Percentiles rank a stretch among this genome's conserved stretches.
phyloP scores from a whole-genome alignment of 2,888 invertebrate genomes.

The Drosophila diplacantha region DNA sequence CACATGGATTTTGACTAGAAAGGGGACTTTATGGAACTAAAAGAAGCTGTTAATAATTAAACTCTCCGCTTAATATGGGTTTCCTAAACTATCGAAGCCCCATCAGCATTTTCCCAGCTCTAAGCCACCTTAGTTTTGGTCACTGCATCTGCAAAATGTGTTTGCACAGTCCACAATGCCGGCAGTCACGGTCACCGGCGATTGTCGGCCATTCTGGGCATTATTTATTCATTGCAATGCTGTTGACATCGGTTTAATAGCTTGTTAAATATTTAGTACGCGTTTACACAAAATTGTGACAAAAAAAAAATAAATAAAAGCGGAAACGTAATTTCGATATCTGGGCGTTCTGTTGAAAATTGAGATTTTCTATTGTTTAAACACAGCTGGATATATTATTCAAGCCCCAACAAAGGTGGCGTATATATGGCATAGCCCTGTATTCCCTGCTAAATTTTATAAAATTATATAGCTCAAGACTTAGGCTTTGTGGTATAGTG shows the following conservation, averaged over 20 bases:
- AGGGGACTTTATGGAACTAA: background rate
- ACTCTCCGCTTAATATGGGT: background rate
- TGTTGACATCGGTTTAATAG: constrained; percentile 58
- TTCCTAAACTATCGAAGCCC: constrained; percentile 1
- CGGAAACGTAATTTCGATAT: constrained; percentile 13
- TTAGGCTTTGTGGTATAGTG: background rate
- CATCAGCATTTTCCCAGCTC: constrained; percentile 30
- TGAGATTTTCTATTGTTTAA: constrained; percentile 33
- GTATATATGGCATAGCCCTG: background rate
- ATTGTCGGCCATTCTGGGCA: constrained; percentile 54
- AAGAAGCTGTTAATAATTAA: background rate
- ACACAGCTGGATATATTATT: constrained; percentile 20
- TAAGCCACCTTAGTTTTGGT: constrained; percentile 57
- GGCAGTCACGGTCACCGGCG: constrained; percentile 37
- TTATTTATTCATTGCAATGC: constrained; percentile 65
- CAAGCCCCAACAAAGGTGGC: background rate
- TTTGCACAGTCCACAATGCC: constrained; percentile 41
- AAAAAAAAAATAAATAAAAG: constrained; percentile 4
- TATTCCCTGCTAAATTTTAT: background rate
- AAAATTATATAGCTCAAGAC: background rate
- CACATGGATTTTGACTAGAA: background rate
- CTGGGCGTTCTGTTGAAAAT: constrained; percentile 24
- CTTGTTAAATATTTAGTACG: constrained; percentile 43
- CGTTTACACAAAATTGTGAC: constrained; percentile 28
- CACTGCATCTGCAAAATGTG: constrained; percentile 51